phyloP scores from a whole-genome alignment of 2,888 invertebrate species.

The Piscicola geometra region DNA sequence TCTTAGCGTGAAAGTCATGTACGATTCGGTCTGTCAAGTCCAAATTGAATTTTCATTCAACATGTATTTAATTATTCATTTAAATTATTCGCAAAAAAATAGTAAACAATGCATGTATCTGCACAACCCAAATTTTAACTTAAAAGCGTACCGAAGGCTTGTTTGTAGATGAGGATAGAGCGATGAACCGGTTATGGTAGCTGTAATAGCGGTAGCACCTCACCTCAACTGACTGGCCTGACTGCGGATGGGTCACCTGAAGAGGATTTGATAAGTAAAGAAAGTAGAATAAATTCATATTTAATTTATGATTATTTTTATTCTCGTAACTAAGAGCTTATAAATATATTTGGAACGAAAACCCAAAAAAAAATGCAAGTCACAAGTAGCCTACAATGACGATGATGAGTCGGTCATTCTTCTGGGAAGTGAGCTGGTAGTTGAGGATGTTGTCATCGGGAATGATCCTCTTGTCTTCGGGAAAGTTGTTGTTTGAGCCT shows the following conservation, averaged over 20 bases:
- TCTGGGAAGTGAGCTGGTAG: constrained; percentile 39
- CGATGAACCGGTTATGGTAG: constrained; percentile 58
- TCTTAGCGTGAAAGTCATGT: constrained; percentile 83
- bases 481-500: not conserved
- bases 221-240: constrained; percentile 37
- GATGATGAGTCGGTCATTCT: constrained; percentile 37
- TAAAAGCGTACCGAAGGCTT: constrained; percentile 45
- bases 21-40: constrained; percentile 75
- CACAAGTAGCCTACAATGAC: constrained; percentile 34
- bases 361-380: not conserved
- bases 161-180: constrained; percentile 78
- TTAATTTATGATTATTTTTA: not conserved
- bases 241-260: constrained; percentile 36
- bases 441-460: constrained; percentile 42
- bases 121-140: not conserved
- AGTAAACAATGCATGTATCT: not conserved
- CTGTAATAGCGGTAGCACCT: constrained; percentile 41
- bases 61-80: too few relatives aligned
- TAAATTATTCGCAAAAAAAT: not conserved
- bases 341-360: too few relatives aligned
- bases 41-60: not conserved
- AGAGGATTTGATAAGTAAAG: not conserved
- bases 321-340: not conserved
- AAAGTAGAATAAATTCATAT: not conserved
- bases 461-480: constrained; percentile 39